phyloP scores from a whole-genome alignment of 2,797 vertebrate genomes.

The Sebastes itinus region DNA sequence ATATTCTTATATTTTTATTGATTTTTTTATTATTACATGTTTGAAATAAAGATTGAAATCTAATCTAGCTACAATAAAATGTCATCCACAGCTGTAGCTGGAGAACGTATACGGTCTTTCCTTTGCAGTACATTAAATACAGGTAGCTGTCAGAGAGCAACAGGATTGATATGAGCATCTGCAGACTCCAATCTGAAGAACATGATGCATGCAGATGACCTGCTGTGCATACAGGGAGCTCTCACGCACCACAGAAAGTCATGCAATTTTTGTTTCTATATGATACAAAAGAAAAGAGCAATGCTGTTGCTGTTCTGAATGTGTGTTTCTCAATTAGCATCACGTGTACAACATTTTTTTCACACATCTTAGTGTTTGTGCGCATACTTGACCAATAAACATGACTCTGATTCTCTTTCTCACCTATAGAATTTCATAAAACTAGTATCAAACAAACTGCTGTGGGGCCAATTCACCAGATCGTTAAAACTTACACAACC shows the following conservation, averaged over 20 bases:
- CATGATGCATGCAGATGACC: background rate
- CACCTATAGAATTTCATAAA: background rate
- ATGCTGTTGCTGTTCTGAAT: background rate
- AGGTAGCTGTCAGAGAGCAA: background rate
- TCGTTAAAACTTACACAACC: conserved; percentile 68
- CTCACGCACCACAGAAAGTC: background rate
- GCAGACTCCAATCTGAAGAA: background rate
- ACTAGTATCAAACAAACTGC: conserved; percentile 47
- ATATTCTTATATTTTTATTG: no score
- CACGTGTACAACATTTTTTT: background rate
- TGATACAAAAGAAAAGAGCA: background rate
- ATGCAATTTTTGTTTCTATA: background rate
- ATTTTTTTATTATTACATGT: no score
- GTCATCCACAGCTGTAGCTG: background rate
- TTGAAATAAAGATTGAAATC: no score
- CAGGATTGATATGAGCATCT: background rate
- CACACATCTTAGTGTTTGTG: background rate
- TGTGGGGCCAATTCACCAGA: conserved; percentile 48
- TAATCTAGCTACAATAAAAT: no score
- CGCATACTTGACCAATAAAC: background rate
- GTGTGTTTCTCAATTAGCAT: background rate
- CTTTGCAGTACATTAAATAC: background rate
- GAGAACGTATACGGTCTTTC: background rate
- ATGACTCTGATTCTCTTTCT: no score
- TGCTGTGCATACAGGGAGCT: background rate